phyloP scores from a whole-genome alignment of 1,140 invertebrate species.

The Heliconius hewitsoni region DNA sequence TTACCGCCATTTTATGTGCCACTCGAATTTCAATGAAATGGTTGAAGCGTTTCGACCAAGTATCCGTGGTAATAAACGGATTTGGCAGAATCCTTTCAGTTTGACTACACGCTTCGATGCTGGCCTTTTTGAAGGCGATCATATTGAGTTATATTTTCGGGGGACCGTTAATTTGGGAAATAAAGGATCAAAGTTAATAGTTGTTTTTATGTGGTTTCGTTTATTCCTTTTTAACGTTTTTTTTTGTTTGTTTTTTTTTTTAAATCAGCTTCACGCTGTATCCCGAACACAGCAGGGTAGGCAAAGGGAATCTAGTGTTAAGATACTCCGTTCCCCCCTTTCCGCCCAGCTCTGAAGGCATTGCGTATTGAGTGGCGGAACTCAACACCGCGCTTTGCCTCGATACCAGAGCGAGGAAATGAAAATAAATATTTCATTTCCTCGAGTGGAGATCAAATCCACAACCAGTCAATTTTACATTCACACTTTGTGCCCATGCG shows the following conservation, averaged over 20 bases:
- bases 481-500: no score
- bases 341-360: no score
- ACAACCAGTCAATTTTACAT: no score
- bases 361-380: no score
- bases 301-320: no score
- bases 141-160: constrained; percentile 61
- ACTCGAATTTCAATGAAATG: constrained; percentile 71
- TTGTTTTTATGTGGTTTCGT: not conserved
- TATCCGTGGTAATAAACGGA: constrained; percentile 57
- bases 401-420: no score
- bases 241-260: not conserved
- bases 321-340: no score
- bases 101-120: constrained; percentile 46
- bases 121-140: constrained; percentile 55
- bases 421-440: no score
- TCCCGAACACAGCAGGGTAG: no score
- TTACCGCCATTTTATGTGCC: constrained; percentile 57
- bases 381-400: no score
- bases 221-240: not conserved
- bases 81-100: constrained; percentile 63
- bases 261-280: no score
- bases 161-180: constrained; percentile 42
- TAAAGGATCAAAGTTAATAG: constrained; percentile 14
- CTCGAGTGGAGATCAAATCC: no score
- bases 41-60: constrained; percentile 44